Evolutionary conservation across 2,113 vertebrate genomes (phyloP), one percentile per base, ranked within the genome.

Genomic region (Chionis minor): DNA sequence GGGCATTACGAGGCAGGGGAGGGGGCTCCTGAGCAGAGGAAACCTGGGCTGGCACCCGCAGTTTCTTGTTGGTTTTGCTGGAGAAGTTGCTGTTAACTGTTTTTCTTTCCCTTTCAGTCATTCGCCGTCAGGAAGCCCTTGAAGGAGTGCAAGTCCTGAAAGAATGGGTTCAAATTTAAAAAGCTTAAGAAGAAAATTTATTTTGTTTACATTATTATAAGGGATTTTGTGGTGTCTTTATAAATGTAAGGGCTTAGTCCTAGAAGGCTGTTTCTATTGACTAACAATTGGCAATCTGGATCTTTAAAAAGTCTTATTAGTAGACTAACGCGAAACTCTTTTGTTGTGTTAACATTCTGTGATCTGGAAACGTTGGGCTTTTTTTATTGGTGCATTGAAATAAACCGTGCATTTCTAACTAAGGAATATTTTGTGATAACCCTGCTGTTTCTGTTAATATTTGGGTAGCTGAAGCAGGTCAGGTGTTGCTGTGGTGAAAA

Each of bases 191-290:
- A 98, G 95, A 95, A 97, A 97, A 96, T 90, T 32, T 98, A 98
- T 98, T 98, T 98, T 98, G 98, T 98, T 99, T 98, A 98, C 98
- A 98, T 98, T 98, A 98, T 97, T 96, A 97, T 98, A 98, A 98
- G 98, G 98, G 98, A 98, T 98, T 97, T 98, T 97, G 97, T 98
- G 97, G 94, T 94, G 97, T 97, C 96, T 97, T 94, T 97, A 38
- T 97, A 98, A 97, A 94, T 97, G 93, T 95, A 98, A 98, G 84
- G 95, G 93, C 96, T 97, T 97, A 96, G 93, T 95, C 95, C 96
- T 96, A 95, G 96, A 94, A 97, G 87, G 95, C 93, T 98, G 82
- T 98, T 98, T 98, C 97, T 98, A 96, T 94, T 96, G 95, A 96
- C 93, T 97, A 98, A 96, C 69, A 83, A 92, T 95, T 96, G 98